These are phyloP conservation scores for Albula glossodonta DNA, from an alignment of 2,113 vertebrate genomes.

Conservation along the genomic window DNA sequence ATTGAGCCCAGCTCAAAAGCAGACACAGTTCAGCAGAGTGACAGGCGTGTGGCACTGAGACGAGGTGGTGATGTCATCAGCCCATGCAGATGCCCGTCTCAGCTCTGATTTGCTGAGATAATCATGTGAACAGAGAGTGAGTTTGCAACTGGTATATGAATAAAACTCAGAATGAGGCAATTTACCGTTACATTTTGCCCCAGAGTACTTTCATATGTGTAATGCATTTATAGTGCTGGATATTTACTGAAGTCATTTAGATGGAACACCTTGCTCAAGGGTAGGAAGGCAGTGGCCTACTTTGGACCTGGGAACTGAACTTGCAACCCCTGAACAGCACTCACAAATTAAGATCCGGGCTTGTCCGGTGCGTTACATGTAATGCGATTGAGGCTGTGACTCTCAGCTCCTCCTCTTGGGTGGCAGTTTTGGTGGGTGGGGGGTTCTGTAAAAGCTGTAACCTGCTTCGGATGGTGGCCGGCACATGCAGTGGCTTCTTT, in stretches of 20 bases:
- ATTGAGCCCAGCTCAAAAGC: background rate
- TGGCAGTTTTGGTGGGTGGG: slow-evolving; percentile 29
- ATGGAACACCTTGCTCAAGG: too few relatives aligned
- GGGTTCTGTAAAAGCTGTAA: slow-evolving; percentile 38
- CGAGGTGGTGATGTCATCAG: background rate
- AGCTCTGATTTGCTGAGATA: background rate
- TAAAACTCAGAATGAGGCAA: too few relatives aligned
- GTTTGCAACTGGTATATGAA: background rate
- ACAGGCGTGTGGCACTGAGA: too few relatives aligned
- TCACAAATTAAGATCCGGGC: too few relatives aligned
- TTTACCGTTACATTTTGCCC: too few relatives aligned
- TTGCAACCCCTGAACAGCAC: too few relatives aligned
- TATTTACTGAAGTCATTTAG: too few relatives aligned
- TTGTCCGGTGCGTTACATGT: slow-evolving; percentile 26
- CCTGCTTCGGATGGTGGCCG: background rate
- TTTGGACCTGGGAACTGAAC: too few relatives aligned
- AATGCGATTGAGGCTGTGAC: slow-evolving; percentile 42
- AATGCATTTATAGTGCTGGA: too few relatives aligned
- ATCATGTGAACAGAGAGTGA: background rate
- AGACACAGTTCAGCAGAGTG: background rate
- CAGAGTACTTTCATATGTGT: too few relatives aligned
- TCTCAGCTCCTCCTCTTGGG: background rate
- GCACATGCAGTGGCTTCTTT: slow-evolving; percentile 33
- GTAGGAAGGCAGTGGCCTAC: too few relatives aligned
- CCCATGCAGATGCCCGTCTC: background rate